Percentiles rank a stretch among this genome's conserved stretches.
phyloP scores from a whole-genome alignment of 2,113 vertebrate species.

The Chiloscyllium plagiosum region DNA sequence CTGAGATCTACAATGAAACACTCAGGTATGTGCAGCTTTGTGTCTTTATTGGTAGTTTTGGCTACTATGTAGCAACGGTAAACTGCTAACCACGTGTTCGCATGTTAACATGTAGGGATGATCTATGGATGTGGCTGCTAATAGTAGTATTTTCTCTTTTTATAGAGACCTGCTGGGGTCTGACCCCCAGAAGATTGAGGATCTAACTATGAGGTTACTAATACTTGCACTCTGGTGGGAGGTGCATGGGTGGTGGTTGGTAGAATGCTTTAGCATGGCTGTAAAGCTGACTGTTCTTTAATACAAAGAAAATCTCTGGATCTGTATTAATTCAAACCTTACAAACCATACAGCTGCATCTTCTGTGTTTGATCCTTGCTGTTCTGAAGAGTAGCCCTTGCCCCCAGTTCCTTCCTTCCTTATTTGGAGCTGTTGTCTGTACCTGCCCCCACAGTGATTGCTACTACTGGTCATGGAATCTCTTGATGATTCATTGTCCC shows the following conservation, averaged over 20 bases:
- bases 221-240: conserved; percentile 21
- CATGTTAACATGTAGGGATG: not conserved
- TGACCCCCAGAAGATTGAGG: conserved; percentile 35
- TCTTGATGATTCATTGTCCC: not conserved
- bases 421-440: not conserved
- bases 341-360: not conserved
- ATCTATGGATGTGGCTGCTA: not conserved
- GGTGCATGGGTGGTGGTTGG: conserved; percentile 23
- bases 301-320: not conserved
- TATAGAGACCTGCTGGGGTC: conserved; percentile 36
- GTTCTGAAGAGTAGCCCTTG: not conserved
- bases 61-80: no score
- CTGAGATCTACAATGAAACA: conserved; percentile 91
- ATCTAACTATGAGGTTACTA: conserved; percentile 36
- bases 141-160: conserved; percentile 33
- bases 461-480: not conserved
- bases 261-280: conserved; percentile 34
- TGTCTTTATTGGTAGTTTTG: not conserved
- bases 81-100: not conserved
- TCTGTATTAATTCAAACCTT: not conserved
- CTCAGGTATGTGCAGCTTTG: conserved; percentile 60
- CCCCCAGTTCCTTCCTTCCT: not conserved
- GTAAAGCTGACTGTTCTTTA: not conserved
- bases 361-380: not conserved
- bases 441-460: not conserved